phyloP scores from a whole-genome alignment of 2,888 invertebrate species.

The Rhogogaster chlorosoma region DNA sequence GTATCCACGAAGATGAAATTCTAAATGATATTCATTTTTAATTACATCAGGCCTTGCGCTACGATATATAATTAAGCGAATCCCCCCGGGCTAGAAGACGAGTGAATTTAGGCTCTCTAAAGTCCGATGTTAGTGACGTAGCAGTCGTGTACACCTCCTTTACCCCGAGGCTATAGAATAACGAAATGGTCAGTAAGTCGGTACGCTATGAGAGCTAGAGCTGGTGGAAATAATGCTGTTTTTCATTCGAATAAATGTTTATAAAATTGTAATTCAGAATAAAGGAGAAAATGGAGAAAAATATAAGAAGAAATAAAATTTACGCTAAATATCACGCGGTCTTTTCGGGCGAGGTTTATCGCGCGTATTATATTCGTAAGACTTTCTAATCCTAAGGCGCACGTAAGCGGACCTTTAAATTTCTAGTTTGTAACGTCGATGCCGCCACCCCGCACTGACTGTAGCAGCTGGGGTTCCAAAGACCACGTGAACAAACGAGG shows the following conservation, averaged over 20 bases:
- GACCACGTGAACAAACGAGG: constrained; percentile 36
- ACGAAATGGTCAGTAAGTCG: not conserved
- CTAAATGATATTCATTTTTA: not conserved
- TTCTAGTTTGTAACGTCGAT: constrained; percentile 33
- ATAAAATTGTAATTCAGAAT: not conserved
- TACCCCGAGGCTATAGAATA: not conserved
- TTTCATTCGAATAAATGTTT: not conserved
- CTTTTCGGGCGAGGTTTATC: not conserved
- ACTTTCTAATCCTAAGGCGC: not conserved
- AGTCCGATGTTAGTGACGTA: not conserved
- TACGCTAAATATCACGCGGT: not conserved
- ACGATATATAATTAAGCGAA: constrained; percentile 21
- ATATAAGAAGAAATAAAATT: not conserved
- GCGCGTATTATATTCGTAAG: not conserved
- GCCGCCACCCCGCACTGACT: not conserved
- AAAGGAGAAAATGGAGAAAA: not conserved
- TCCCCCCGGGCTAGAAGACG: constrained; percentile 25
- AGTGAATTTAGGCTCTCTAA: constrained; percentile 26
- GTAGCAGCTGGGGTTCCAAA: not conserved
- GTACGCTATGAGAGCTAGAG: not conserved
- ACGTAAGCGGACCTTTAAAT: constrained; percentile 38
- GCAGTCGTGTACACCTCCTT: not conserved
- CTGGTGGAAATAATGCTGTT: not conserved
- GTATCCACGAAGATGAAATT: not conserved
- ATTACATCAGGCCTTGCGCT: constrained; percentile 34